phyloP scores from a whole-genome alignment of 2,888 invertebrate genomes.

The Bembecia ichneumoniformis region DNA sequence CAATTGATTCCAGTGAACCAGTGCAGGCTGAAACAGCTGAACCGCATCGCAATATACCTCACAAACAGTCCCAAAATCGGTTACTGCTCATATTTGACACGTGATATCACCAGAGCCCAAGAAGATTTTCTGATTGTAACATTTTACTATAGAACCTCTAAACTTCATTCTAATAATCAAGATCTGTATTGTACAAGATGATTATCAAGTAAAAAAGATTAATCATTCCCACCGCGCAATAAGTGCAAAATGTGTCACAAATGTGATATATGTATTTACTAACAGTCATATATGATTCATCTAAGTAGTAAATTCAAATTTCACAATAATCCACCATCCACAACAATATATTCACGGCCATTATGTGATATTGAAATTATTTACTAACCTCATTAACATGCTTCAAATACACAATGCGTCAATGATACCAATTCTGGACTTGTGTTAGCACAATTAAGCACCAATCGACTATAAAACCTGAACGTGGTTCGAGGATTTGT shows the following conservation, averaged over 20 bases:
- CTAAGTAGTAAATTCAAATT: constrained; percentile 21
- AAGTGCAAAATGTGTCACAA: not conserved
- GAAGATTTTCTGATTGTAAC: too few relatives aligned
- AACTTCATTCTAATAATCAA: too few relatives aligned
- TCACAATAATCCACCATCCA: constrained; percentile 36
- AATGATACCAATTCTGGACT: constrained; percentile 49
- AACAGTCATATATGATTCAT: not conserved
- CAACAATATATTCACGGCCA: constrained; percentile 54
- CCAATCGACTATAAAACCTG: constrained; percentile 37
- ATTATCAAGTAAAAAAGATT: too few relatives aligned
- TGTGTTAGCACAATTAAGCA: constrained; percentile 47
- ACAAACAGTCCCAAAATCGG: too few relatives aligned
- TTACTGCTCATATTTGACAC: too few relatives aligned
- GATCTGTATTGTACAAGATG: too few relatives aligned
- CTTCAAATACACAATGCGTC: constrained; percentile 35
- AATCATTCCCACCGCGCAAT: too few relatives aligned
- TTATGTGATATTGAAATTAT: constrained; percentile 60
- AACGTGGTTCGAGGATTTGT: constrained; percentile 16
- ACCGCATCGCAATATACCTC: too few relatives aligned
- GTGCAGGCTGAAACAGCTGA: too few relatives aligned
- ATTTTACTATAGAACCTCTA: too few relatives aligned
- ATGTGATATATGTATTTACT: not conserved
- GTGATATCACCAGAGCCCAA: too few relatives aligned
- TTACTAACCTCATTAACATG: constrained; percentile 38
- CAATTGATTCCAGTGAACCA: too few relatives aligned